Percentiles rank a stretch among this genome's conserved stretches.
These are phyloP conservation scores for Bombus picipes DNA, from an alignment of 1,140 invertebrate species.

Conservation along the genomic window DNA sequence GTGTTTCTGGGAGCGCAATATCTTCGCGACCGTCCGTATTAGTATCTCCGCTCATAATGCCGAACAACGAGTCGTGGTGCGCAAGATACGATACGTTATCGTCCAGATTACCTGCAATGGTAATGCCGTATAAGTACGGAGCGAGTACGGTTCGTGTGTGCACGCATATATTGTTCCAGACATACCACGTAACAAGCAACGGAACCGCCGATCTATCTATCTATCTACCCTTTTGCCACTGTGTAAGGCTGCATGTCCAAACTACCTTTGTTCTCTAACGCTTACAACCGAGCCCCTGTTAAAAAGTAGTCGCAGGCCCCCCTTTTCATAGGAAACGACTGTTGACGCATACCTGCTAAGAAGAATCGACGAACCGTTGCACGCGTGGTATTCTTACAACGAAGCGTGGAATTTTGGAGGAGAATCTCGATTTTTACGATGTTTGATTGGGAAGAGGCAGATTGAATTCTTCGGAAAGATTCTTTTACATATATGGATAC, in stretches of 20 bases:
- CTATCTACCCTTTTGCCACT: slow-evolving; percentile 46
- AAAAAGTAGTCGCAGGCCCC: slow-evolving; percentile 10
- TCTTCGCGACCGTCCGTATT: slow-evolving; percentile 53
- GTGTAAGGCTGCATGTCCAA: slow-evolving; percentile 35
- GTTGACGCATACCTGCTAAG: background rate
- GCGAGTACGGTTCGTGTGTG: slow-evolving; percentile 11
- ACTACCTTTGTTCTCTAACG: slow-evolving; percentile 61
- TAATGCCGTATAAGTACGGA: slow-evolving; percentile 51
- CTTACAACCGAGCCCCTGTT: background rate
- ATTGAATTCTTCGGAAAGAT: background rate
- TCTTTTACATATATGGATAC: too few relatives aligned
- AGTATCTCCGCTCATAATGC: slow-evolving; percentile 53
- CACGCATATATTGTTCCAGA: slow-evolving; percentile 27
- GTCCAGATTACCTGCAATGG: slow-evolving; percentile 55
- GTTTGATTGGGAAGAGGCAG: background rate
- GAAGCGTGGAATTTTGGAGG: background rate
- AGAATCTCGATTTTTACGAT: background rate
- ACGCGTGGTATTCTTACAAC: background rate
- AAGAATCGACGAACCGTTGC: slow-evolving; percentile 17
- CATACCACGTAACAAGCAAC: slow-evolving; percentile 56
- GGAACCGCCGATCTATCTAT: slow-evolving; percentile 49
- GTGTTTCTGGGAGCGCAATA: slow-evolving; percentile 37
- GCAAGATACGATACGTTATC: slow-evolving; percentile 54
- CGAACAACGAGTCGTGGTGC: slow-evolving; percentile 33
- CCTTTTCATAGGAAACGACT: slow-evolving; percentile 14